Base-by-base conservation (phyloP, 2,113 vertebrate genomes). In the Fukomys damarensis region DNA sequence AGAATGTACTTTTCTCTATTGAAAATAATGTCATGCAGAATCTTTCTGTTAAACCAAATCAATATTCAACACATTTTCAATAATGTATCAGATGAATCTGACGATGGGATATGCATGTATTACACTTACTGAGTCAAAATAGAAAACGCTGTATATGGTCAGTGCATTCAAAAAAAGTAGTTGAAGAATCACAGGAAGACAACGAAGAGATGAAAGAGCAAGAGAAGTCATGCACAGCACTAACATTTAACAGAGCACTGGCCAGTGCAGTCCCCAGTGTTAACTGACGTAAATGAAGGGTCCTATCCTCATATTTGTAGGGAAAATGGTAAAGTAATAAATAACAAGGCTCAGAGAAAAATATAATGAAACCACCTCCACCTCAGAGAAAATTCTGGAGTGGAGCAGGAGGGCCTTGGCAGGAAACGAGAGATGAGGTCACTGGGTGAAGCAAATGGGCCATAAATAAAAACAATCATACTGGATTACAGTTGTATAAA, bases 41-140 rank as follows among this genome's bases (percentile, higher is more conserved):
- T 12, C 16, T 8, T 54, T 68, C 16, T 85, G 38, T 87, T 49
- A 38, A 68, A 74, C 70, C 76, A 97, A 96, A 86, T n/a, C n/a
- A 88, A 58, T n/a, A 84, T 38, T 95, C 19, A 68, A 95, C 14
- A 81, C 17, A 68, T 86, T 70, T 94, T 86, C 4, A 77, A 66
- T 41, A 61, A 89, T 30, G 4, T 9, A 43, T 58, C 77, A 32
- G 8, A n/a, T n/a, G n/a, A 46, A 38, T 46, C 43, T 72, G 32
- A 77, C 74, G 59, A 74, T 54, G 54, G 80, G 32, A 5, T 7
- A 76, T 26, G 19, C 1, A 66, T 35, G 1, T 6, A 28, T 43
- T 93, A 49, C 2, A 77, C 19, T 70, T 80, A 65, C 17, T 59
- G 87, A 56, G 10, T 81, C 43, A 81, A 89, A 88, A 66, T 5